Percentiles rank a stretch among this genome's conserved stretches.
These are phyloP conservation scores for Eupeodes latifasciatus DNA, from an alignment of 2,888 invertebrate genomes.

Conservation along the genomic window DNA sequence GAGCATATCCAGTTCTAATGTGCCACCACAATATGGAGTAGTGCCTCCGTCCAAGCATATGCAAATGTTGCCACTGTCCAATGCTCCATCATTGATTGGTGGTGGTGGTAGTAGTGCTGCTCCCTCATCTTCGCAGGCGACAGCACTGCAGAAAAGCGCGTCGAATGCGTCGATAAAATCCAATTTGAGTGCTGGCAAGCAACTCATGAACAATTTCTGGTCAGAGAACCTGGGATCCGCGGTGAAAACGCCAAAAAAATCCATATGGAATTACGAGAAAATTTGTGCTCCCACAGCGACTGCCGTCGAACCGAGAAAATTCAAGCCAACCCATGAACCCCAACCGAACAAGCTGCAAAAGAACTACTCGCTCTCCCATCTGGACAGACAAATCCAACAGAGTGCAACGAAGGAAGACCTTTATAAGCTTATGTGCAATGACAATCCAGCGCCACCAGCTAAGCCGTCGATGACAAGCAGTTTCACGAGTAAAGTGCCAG, in stretches of 20 bases:
- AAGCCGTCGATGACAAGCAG: conserved; percentile 37
- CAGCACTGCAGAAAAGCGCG: conserved; percentile 76
- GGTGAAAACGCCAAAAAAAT: conserved; percentile 81
- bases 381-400: conserved; percentile 83
- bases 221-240: conserved; percentile 82
- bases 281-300: conserved; percentile 79
- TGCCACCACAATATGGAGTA: conserved; percentile 77
- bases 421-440: conserved; percentile 83
- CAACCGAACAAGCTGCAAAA: conserved; percentile 80
- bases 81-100: conserved; percentile 14
- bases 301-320: conserved; percentile 12
- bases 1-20: conserved; percentile 83
- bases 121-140: conserved; percentile 24
- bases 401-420: conserved; percentile 84
- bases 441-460: conserved; percentile 76
- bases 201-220: conserved; percentile 84
- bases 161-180: conserved; percentile 79
- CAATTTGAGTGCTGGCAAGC: conserved; percentile 82
- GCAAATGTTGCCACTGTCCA: conserved; percentile 49
- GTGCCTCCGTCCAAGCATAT: conserved; percentile 63
- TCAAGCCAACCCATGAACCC: conserved; percentile 79
- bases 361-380: conserved; percentile 83
- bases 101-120: not conserved
- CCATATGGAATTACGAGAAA: conserved; percentile 84
- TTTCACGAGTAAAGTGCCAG: conserved; percentile 80